These are phyloP conservation scores for Marisa cornuarietis DNA, from an alignment of 1,140 invertebrate genomes.

Conservation along the genomic window DNA sequence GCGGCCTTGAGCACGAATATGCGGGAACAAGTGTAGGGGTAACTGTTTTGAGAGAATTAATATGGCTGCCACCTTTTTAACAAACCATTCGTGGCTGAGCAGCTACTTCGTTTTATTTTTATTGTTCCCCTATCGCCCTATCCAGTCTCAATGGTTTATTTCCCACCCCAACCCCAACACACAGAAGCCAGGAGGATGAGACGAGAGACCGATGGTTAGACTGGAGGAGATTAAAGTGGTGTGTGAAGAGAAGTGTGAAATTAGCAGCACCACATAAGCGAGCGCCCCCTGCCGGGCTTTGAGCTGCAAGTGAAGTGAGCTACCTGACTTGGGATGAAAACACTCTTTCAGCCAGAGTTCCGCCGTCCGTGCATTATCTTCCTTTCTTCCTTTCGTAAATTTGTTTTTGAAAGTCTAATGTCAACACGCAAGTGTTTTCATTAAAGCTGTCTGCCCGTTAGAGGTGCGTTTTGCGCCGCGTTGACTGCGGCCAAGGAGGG, in stretches of 20 bases:
- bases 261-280: conserved; percentile 10
- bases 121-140: background rate
- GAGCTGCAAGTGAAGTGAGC: conserved; percentile 8
- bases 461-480: background rate
- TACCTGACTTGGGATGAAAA: conserved; percentile 9
- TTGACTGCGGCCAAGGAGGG: background rate
- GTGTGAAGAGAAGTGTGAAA: conserved; percentile 19
- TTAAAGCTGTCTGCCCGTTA: conserved; percentile 4
- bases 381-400: conserved; percentile 11
- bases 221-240: background rate
- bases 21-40: no score
- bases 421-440: conserved; percentile 15
- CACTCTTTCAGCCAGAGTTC: background rate
- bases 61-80: no score
- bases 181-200: background rate
- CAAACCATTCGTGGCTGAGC: no score
- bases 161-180: background rate
- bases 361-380: conserved; percentile 6
- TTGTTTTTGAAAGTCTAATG: conserved; percentile 21
- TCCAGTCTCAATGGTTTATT: background rate
- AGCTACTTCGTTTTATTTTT: no score
- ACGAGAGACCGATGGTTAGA: no score
- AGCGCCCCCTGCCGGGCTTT: background rate
- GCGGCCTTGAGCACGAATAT: no score
- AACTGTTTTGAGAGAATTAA: no score